These are phyloP conservation scores for Metalampra italica DNA, from an alignment of 2,888 invertebrate genomes.

Conservation along the genomic window DNA sequence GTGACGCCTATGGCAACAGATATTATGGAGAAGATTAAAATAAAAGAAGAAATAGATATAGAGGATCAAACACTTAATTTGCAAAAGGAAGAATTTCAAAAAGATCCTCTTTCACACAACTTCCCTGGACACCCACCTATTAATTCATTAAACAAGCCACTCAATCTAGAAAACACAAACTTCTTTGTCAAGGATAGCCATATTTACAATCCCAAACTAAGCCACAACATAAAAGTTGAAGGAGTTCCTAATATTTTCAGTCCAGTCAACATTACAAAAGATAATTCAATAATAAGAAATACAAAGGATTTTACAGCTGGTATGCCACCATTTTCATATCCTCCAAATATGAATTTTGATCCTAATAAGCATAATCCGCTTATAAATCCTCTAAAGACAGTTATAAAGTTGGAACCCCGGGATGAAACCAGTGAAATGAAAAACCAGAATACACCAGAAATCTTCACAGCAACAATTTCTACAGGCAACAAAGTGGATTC, in stretches of 20 bases:
- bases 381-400: slow-evolving; percentile 70
- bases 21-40: slow-evolving; percentile 68
- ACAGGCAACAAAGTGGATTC: slow-evolving; percentile 64
- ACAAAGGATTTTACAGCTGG: slow-evolving; percentile 62
- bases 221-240: slow-evolving; percentile 68
- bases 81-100: slow-evolving; percentile 67
- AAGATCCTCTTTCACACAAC: slow-evolving; percentile 68
- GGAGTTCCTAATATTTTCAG: slow-evolving; percentile 64
- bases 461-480: slow-evolving; percentile 72
- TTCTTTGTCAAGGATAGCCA: slow-evolving; percentile 71
- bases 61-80: slow-evolving; percentile 63
- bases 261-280: slow-evolving; percentile 65
- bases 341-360: slow-evolving; percentile 64
- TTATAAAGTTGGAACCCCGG: slow-evolving; percentile 72
- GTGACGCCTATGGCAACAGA: slow-evolving; percentile 76
- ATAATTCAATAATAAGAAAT: slow-evolving; percentile 63
- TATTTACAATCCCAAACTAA: slow-evolving; percentile 64
- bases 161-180: slow-evolving; percentile 68
- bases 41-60: slow-evolving; percentile 71
- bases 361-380: slow-evolving; percentile 63
- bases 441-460: slow-evolving; percentile 68
- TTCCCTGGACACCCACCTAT: slow-evolving; percentile 53
- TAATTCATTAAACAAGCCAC: slow-evolving; percentile 58
- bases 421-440: slow-evolving; percentile 70
- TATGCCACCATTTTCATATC: slow-evolving; percentile 62